Evolutionary conservation across 2,888 invertebrate genomes (phyloP).

Genomic region (Imbricaverruca yamaguchii): DNA sequence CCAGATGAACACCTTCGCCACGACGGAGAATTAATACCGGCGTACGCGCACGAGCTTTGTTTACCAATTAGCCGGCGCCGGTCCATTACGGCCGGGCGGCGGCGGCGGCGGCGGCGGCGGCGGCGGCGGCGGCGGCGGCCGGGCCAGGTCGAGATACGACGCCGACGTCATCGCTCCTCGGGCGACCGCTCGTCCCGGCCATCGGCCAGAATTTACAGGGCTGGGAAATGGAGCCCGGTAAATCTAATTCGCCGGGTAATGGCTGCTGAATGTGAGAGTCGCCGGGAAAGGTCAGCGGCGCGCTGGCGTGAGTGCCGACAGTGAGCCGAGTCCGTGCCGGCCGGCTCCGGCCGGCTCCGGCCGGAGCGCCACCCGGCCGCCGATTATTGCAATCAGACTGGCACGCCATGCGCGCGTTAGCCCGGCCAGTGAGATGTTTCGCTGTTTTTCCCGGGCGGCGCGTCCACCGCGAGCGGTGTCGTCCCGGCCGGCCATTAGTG

Average conservation of each 20-base stretch:
- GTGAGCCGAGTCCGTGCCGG: background rate
- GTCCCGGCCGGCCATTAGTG: background rate
- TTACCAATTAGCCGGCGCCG: background rate
- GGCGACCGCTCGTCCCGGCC: background rate
- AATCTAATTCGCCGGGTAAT: conserved; percentile 15
- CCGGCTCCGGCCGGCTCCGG: background rate
- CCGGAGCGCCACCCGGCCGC: background rate
- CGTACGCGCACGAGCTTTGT: conserved; percentile 13
- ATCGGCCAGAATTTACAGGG: background rate
- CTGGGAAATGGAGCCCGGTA: conserved; percentile 17
- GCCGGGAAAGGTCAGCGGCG: background rate
- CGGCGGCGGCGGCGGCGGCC: background rate
- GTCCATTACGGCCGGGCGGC: background rate
- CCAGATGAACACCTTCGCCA: conserved; percentile 12
- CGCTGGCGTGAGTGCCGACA: background rate
- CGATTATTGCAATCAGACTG: background rate
- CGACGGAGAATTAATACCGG: background rate
- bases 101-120: background rate
- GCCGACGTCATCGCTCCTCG: background rate
- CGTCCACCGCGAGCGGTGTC: background rate
- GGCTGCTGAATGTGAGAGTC: conserved; percentile 16
- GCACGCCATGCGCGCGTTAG: background rate
- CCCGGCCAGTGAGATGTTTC: background rate
- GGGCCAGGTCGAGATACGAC: background rate
- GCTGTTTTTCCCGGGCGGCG: background rate